A percentile compares a stretch with the other conserved stretches of the same genome.
Evolutionary conservation across 2,797 vertebrate genomes (phyloP).

Genomic region (Chiropotes sagulatus): DNA sequence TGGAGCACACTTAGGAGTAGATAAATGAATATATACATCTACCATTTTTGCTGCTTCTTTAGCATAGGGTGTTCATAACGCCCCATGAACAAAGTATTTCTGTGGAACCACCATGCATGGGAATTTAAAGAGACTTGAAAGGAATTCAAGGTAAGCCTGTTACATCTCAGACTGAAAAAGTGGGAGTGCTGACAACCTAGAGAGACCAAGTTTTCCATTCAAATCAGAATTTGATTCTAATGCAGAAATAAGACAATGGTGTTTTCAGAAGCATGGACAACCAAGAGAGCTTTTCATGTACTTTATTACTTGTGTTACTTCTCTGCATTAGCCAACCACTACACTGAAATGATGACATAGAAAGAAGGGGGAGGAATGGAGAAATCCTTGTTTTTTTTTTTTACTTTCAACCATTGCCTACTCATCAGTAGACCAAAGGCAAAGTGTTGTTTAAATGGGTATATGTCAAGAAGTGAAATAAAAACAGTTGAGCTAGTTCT

Average conservation of each 20-base stretch:
- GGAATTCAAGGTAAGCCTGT: neutral
- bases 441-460: neutral
- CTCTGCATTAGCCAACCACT: neutral
- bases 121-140: neutral
- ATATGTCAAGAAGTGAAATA: neutral
- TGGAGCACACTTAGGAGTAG: accelerated
- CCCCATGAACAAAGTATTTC: neutral
- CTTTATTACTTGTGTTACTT: neutral
- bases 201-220: neutral
- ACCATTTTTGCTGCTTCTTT: accelerated
- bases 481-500: neutral
- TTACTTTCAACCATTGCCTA: neutral
- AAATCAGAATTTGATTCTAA: neutral
- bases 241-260: neutral
- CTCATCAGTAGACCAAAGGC: neutral
- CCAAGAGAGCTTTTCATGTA: neutral
- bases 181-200: neutral
- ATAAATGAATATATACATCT: too few relatives aligned
- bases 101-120: accelerated
- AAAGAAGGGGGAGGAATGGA: neutral
- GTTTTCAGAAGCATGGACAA: neutral
- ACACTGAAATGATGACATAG: neutral
- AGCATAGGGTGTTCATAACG: too few relatives aligned
- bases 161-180: neutral
- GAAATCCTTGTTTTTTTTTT: neutral